Percentiles rank a stretch among this genome's conserved stretches.
phyloP scores from a whole-genome alignment of 37 sponge, comb jelly and placozoan genomes.

The Cliona cf. orientalis region DNA sequence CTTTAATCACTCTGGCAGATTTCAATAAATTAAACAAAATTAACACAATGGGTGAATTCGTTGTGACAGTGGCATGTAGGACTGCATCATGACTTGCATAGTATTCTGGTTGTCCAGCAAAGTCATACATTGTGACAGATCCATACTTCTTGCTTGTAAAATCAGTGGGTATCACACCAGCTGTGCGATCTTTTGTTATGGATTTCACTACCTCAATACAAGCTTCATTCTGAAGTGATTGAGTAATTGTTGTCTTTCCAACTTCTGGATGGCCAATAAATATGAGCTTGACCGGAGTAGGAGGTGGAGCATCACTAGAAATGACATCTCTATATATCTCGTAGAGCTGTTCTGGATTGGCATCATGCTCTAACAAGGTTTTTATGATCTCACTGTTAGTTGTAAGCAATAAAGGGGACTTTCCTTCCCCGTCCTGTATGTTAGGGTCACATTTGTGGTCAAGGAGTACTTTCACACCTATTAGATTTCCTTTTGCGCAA shows the following conservation, averaged over 20 bases:
- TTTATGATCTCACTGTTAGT: too few species aligned
- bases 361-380: too few species aligned
- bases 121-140: conserved; percentile 27
- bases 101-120: conserved; percentile 48
- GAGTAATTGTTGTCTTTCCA: conserved; percentile 4
- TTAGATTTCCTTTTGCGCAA: too few species aligned
- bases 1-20: background rate
- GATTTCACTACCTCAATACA: background rate
- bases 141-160: conserved; percentile 21
- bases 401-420: too few species aligned
- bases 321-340: too few species aligned
- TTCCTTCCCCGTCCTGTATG: too few species aligned
- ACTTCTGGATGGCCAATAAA: background rate
- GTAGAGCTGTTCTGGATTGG: too few species aligned
- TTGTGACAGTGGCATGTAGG: conserved; percentile 5
- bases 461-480: too few species aligned
- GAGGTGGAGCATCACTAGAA: too few species aligned
- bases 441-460: too few species aligned
- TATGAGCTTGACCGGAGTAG: background rate
- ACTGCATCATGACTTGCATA: conserved; percentile 28
- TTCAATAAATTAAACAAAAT: background rate
- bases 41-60: background rate
- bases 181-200: conserved; percentile 8
- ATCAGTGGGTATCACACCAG: conserved; percentile 29
- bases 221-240: background rate